Conservation (phyloP, 1,140 invertebrate genomes). For the Ganaspis sp. region DNA sequence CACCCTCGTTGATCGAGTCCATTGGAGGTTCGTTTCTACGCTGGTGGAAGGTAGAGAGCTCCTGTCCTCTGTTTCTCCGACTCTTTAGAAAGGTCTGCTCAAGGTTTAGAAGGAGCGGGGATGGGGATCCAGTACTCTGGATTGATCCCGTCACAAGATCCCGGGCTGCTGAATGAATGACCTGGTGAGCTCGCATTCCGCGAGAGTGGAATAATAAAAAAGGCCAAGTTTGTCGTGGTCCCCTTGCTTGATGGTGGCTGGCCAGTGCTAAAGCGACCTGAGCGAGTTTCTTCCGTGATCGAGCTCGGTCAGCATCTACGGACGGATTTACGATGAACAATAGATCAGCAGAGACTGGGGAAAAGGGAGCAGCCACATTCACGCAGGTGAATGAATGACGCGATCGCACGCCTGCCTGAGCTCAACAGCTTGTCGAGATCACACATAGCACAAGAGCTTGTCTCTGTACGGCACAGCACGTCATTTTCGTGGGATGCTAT, state of each 20-base stretch:
- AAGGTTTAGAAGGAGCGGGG: conserved; percentile 34
- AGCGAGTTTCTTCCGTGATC: conserved; percentile 46
- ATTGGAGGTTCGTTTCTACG: conserved; percentile 36
- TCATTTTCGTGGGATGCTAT: conserved; percentile 59
- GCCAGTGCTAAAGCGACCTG: conserved; percentile 39
- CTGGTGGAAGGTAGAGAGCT: not conserved
- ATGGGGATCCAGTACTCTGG: not conserved
- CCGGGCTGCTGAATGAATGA: conserved; percentile 64
- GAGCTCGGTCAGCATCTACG: conserved; percentile 40
- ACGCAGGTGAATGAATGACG: conserved; percentile 67
- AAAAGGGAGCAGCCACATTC: conserved; percentile 39
- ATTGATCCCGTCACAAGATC: conserved; percentile 47
- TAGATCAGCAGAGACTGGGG: conserved; percentile 43
- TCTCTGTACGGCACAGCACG: conserved; percentile 48
- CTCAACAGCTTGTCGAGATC: conserved; percentile 36
- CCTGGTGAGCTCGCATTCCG: conserved; percentile 55
- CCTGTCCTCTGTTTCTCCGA: not conserved
- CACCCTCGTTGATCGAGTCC: conserved; percentile 32
- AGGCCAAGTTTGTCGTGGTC: conserved; percentile 9
- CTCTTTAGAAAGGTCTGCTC: conserved; percentile 13
- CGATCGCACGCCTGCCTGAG: conserved; percentile 43
- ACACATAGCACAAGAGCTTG: conserved; percentile 39
- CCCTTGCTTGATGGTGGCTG: not conserved
- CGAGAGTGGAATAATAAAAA: conserved; percentile 55
- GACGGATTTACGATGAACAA: conserved; percentile 55